Percentiles rank a stretch among this genome's conserved stretches.
Conservation (phyloP, 2,888 invertebrate genomes). For the Lypha dubia region DNA sequence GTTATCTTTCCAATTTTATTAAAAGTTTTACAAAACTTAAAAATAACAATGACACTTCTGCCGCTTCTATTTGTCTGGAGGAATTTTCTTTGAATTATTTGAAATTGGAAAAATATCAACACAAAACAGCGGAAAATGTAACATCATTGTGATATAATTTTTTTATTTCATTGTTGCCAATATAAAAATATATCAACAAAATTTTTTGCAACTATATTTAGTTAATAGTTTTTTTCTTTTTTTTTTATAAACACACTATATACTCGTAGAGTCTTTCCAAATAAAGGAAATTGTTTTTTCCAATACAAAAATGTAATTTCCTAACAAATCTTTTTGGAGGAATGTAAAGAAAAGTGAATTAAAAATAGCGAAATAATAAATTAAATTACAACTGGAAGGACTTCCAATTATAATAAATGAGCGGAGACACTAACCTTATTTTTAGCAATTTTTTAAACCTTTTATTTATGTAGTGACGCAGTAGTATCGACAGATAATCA, state of each 20-base stretch:
- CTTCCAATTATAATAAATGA: too few species aligned
- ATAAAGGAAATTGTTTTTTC: not conserved
- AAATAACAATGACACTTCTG: constrained; percentile 23
- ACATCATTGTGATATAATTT: not conserved
- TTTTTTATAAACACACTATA: not conserved
- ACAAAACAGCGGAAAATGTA: not conserved
- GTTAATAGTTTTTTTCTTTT: not conserved
- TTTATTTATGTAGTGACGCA: too few species aligned
- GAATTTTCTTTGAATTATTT: not conserved
- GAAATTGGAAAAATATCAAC: constrained; percentile 8
- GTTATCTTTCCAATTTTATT: constrained; percentile 63
- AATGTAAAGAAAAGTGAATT: not conserved
- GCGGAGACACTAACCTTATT: too few species aligned
- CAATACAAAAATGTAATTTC: not conserved
- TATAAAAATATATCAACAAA: constrained; percentile 50
- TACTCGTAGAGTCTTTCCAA: not conserved
- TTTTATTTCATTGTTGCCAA: constrained; percentile 53
- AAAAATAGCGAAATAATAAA: not conserved
- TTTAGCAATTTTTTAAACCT: too few species aligned
- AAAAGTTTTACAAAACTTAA: constrained; percentile 48
- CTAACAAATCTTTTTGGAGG: not conserved
- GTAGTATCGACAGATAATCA: too few species aligned
- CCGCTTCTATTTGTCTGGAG: constrained; percentile 34
- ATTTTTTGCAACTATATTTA: constrained; percentile 17
- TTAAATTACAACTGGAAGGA: too few species aligned